A percentile compares a stretch with the other conserved stretches of the same genome.
Evolutionary conservation across 2,797 vertebrate genomes (phyloP).

Genomic region (Peromyscus attwateri): DNA sequence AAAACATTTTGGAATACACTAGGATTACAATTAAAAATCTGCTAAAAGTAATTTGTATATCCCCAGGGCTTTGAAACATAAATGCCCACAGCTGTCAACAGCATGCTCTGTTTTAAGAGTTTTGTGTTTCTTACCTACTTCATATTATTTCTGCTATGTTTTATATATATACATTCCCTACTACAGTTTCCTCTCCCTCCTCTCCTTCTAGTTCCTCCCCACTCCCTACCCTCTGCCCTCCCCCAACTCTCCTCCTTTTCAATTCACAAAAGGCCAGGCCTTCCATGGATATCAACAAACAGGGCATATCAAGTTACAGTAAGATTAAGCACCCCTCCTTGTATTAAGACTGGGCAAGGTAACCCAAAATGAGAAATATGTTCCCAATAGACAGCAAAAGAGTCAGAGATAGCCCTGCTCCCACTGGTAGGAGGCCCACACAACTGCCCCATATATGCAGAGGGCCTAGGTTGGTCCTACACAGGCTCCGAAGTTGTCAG

Average conservation of each 20-base stretch:
- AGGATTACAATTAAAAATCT: neutral
- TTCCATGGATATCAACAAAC: neutral
- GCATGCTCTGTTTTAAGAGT: neutral
- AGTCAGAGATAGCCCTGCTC: neutral
- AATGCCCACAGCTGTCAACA: neutral
- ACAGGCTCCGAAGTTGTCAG: neutral
- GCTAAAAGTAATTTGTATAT: neutral
- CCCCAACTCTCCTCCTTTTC: neutral
- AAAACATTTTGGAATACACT: neutral
- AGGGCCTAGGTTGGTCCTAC: neutral
- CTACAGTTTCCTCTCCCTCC: neutral
- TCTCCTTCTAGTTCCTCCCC: neutral
- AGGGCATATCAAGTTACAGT: neutral
- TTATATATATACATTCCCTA: neutral
- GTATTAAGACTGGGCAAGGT: neutral
- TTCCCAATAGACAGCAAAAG: neutral
- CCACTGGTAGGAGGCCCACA: neutral
- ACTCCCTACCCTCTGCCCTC: neutral
- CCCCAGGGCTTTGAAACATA: neutral
- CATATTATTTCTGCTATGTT: neutral
- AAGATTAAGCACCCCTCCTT: neutral
- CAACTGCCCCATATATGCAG: neutral
- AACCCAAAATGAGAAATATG: neutral
- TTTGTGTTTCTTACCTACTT: neutral
- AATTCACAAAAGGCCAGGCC: neutral